Percentiles rank a stretch among this genome's conserved stretches.
Conservation (phyloP, 2,113 vertebrate species). For the Onychorhynchus coronatus region DNA sequence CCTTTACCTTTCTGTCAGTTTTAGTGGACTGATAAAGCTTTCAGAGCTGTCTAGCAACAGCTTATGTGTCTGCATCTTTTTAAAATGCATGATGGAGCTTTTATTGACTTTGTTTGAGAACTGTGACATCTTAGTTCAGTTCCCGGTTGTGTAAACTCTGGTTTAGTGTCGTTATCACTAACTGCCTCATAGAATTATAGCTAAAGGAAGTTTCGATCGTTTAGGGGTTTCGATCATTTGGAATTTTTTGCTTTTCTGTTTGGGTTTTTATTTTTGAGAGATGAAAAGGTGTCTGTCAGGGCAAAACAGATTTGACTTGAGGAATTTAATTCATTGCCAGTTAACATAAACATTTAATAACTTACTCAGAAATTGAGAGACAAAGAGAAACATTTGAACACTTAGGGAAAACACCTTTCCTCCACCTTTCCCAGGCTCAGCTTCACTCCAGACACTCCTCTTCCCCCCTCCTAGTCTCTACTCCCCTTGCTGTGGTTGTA, state of each 20-base stretch:
- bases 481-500: neutral
- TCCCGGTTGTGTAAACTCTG: neutral
- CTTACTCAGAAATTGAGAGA: neutral
- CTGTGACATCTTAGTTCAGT: neutral
- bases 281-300: neutral
- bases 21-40: neutral
- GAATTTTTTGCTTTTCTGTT: neutral
- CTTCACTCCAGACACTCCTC: neutral
- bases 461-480: neutral
- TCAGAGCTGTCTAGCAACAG: neutral
- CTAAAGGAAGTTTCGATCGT: too few species aligned
- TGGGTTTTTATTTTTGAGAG: neutral
- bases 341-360: neutral
- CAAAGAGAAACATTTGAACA: neutral
- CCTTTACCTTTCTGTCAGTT: neutral
- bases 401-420: neutral
- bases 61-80: neutral
- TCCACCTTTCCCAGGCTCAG: neutral
- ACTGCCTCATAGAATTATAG: neutral
- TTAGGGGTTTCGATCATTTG: accelerated
- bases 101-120: neutral
- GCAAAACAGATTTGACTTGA: neutral
- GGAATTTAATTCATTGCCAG: neutral
- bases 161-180: neutral
- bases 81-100: neutral